phyloP scores from a whole-genome alignment of 2,113 vertebrate genomes.

The Cyphomyrus discorhynchus region DNA sequence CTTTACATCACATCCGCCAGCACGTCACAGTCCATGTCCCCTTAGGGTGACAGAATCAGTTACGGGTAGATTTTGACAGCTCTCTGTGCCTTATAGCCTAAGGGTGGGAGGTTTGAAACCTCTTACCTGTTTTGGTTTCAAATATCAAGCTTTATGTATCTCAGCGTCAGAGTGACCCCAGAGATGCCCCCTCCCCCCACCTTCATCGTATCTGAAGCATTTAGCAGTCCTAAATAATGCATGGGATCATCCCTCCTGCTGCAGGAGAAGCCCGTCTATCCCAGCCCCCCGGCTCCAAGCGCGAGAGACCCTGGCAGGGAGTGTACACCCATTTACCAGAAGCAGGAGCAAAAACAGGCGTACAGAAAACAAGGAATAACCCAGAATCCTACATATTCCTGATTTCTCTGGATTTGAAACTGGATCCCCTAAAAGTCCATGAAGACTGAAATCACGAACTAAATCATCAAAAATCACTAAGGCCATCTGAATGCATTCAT shows the following conservation, averaged over 20 bases:
- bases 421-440: background rate
- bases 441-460: background rate
- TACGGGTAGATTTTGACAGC: background rate
- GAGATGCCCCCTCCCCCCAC: background rate
- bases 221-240: conserved; percentile 17
- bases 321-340: background rate
- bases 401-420: background rate
- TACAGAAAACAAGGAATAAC: background rate
- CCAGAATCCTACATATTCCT: background rate
- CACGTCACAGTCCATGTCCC: background rate
- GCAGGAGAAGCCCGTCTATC: background rate
- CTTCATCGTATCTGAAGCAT: background rate
- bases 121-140: background rate
- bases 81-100: background rate
- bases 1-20: background rate
- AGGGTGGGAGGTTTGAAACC: background rate
- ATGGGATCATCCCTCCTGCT: background rate
- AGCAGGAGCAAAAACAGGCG: background rate
- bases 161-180: background rate
- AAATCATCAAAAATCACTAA: background rate
- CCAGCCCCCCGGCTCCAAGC: background rate
- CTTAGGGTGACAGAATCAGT: background rate
- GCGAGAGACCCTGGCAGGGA: background rate
- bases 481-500: background rate
- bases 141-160: background rate